These are phyloP conservation scores for Aphyosemion australe DNA, from an alignment of 2,113 vertebrate genomes.

Conservation along the genomic window DNA sequence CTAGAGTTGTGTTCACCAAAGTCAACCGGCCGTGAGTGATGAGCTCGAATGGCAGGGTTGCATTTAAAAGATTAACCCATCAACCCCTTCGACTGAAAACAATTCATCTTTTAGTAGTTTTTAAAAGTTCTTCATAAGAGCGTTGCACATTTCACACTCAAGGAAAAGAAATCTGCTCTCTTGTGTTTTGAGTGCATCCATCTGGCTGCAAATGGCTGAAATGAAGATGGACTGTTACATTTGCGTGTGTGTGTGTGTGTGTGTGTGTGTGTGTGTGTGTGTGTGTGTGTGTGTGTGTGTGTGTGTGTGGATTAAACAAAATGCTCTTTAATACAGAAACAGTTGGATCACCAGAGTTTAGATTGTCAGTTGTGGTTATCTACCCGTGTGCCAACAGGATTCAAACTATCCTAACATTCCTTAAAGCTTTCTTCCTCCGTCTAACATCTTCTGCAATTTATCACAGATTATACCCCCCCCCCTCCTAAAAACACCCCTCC, in stretches of 20 bases:
- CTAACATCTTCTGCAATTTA: slow-evolving; percentile 16
- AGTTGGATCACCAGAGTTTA: slow-evolving; percentile 41
- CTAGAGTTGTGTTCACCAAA: slow-evolving; percentile 50
- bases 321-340: slow-evolving; percentile 48
- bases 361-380: slow-evolving; percentile 56
- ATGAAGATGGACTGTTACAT: slow-evolving; percentile 41
- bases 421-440: slow-evolving; percentile 48
- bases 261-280: slow-evolving; percentile 21
- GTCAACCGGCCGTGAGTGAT: slow-evolving; percentile 59
- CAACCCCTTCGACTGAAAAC: slow-evolving; percentile 56
- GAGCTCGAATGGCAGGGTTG: slow-evolving; percentile 55
- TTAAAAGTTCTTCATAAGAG: slow-evolving; percentile 36
- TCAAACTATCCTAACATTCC: slow-evolving; percentile 67
- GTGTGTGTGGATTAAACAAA: slow-evolving; percentile 28
- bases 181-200: slow-evolving; percentile 24
- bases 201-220: slow-evolving; percentile 33
- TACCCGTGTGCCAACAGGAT: slow-evolving; percentile 66
- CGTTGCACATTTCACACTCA: slow-evolving; percentile 37
- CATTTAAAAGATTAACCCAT: slow-evolving; percentile 62
- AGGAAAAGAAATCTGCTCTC: slow-evolving; percentile 9
- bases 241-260: slow-evolving; percentile 19
- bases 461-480: slow-evolving; percentile 9
- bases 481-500: background rate
- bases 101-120: slow-evolving; percentile 55
- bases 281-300: slow-evolving; percentile 20